A percentile compares a stretch with the other conserved stretches of the same genome.
Conservation (phyloP, 2,113 vertebrate species). For the Limnothrissa miodon region DNA sequence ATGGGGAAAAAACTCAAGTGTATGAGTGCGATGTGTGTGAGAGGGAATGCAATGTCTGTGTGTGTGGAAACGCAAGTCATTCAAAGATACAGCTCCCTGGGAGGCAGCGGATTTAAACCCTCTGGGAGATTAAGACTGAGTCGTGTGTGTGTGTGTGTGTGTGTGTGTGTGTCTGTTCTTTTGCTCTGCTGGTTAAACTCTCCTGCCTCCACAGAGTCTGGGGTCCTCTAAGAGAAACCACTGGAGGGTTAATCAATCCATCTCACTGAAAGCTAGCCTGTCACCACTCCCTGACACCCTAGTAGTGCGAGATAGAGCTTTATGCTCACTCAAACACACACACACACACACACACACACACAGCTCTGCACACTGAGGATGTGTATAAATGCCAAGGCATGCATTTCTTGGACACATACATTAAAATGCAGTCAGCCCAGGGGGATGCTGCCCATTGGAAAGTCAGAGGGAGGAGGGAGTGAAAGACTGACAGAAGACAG, state of each 20-base stretch:
- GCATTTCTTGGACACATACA: not conserved
- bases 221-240: not conserved
- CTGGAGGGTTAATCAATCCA: not conserved
- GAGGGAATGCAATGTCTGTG: not conserved
- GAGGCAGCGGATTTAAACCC: not conserved
- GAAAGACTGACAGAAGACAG: not conserved
- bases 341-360: not conserved
- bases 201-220: not conserved
- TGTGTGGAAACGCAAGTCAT: not conserved
- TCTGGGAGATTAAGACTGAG: not conserved
- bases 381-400: constrained; percentile 1
- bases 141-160: constrained; percentile 1
- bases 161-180: not conserved
- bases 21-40: not conserved
- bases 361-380: not conserved
- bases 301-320: not conserved
- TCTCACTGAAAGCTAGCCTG: not conserved
- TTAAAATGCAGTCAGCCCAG: constrained; percentile 4
- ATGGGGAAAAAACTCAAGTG: not conserved
- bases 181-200: not conserved
- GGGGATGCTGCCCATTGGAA: not conserved
- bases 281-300: not conserved
- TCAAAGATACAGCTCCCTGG: not conserved
- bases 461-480: not conserved
- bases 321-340: not conserved